Percentiles rank a stretch among this genome's conserved stretches.
These are phyloP conservation scores for Pterophyllum scalare DNA, from an alignment of 2,113 vertebrate genomes.

Conservation along the genomic window DNA sequence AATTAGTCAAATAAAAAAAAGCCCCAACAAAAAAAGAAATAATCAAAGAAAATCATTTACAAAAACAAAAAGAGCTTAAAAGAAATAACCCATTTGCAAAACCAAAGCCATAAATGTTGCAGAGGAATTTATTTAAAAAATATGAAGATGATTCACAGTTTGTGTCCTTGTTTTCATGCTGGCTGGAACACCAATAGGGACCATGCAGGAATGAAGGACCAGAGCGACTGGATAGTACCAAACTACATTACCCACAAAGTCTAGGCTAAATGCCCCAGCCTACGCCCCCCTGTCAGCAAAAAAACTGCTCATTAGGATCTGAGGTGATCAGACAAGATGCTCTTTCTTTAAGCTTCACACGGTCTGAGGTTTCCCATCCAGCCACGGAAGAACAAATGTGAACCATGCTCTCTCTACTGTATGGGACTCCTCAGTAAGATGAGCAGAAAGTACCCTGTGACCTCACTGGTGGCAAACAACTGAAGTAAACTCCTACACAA, in stretches of 20 bases:
- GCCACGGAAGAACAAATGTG: conserved; percentile 39
- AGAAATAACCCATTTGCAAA: conserved; percentile 59
- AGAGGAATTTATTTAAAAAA: conserved; percentile 70
- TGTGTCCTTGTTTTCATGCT: conserved; percentile 83
- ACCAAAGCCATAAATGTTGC: conserved; percentile 64
- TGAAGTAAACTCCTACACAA: conserved; percentile 12
- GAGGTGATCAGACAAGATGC: conserved; percentile 37
- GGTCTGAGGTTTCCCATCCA: conserved; percentile 18
- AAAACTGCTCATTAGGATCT: conserved; percentile 38
- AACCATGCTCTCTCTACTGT: conserved; percentile 3
- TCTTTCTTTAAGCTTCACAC: background rate
- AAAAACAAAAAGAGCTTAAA: conserved; percentile 63
- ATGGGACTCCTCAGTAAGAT: conserved; percentile 1
- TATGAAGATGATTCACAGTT: conserved; percentile 82
- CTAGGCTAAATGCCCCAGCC: conserved; percentile 33
- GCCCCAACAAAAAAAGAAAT: conserved; percentile 33
- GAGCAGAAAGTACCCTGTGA: conserved; percentile 14
- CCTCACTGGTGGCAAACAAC: conserved; percentile 7
- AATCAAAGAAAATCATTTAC: conserved; percentile 48
- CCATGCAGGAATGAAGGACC: conserved; percentile 77
- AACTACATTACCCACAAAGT: conserved; percentile 61
- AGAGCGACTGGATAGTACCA: conserved; percentile 63
- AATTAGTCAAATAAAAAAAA: conserved; percentile 59
- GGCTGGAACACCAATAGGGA: conserved; percentile 80
- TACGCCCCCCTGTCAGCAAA: background rate